A percentile compares a stretch with the other conserved stretches of the same genome.
Evolutionary conservation across 2,113 vertebrate species (phyloP).

Genomic region (Zosterops lateralis): DNA sequence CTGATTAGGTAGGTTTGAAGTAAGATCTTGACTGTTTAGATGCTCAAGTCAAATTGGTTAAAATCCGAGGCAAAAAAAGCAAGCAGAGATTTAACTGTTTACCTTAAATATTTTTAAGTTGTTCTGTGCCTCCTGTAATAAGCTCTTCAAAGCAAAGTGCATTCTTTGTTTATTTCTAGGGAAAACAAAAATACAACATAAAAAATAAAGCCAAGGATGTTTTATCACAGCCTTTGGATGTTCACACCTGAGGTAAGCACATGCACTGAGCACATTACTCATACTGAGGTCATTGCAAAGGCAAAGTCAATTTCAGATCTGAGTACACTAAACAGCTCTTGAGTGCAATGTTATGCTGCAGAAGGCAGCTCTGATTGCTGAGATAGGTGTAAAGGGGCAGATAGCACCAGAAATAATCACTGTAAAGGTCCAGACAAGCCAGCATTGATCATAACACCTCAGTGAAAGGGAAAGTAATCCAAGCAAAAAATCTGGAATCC

Average conservation of each 20-base stretch:
- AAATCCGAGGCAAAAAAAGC: background rate
- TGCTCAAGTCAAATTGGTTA: background rate
- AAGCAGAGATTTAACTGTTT: slow-evolving; percentile 26
- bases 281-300: background rate
- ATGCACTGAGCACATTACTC: background rate
- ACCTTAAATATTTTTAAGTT: slow-evolving; percentile 99
- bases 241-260: background rate
- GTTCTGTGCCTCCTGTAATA: slow-evolving; percentile 96
- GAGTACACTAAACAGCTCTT: background rate
- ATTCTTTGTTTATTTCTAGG: slow-evolving; percentile 93
- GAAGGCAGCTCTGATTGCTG: background rate
- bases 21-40: background rate
- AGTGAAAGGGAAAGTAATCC: background rate
- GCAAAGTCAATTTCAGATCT: background rate
- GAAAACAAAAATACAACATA: background rate
- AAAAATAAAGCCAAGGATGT: background rate
- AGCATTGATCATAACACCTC: background rate
- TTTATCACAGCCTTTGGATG: background rate
- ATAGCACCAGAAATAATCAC: background rate
- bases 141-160: slow-evolving; percentile 93
- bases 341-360: background rate
- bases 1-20: background rate
- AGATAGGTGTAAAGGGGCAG: background rate
- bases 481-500: background rate
- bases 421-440: background rate